Conservation (phyloP, 1,140 invertebrate species). For the Papilio machaon region DNA sequence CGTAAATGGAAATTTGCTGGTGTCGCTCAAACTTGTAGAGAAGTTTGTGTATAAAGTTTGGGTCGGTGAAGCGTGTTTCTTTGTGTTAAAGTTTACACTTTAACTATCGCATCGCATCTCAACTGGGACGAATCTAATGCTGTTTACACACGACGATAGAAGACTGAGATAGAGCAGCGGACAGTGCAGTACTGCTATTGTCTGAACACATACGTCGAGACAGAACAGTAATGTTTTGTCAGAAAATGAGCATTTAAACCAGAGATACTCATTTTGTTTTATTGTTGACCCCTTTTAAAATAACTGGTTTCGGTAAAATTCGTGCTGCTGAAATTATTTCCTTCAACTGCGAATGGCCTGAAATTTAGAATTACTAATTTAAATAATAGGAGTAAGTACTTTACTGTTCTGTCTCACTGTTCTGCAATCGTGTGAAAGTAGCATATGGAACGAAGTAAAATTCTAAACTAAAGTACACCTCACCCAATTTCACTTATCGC, state of each 20-base stretch:
- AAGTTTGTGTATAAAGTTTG: neutral
- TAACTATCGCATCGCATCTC: too few relatives aligned
- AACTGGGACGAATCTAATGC: neutral
- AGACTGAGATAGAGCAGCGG: neutral
- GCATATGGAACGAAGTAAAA: neutral
- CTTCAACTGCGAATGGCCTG: too few relatives aligned
- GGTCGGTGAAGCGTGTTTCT: neutral
- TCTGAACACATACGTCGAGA: too few relatives aligned
- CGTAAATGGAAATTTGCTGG: neutral
- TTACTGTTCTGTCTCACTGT: neutral
- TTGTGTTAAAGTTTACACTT: neutral
- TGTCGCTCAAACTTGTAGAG: neutral
- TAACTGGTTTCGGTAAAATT: too few relatives aligned
- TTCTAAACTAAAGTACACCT: neutral
- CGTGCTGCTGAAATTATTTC: too few relatives aligned
- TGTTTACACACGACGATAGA: neutral
- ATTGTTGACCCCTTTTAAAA: too few relatives aligned
- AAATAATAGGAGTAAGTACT: too few relatives aligned
- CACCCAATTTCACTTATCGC: conserved; percentile 16
- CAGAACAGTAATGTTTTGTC: too few relatives aligned
- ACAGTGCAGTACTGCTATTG: too few relatives aligned
- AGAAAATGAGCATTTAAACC: too few relatives aligned
- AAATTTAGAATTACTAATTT: too few relatives aligned
- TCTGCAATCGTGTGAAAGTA: neutral
- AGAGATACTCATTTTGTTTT: too few relatives aligned